phyloP scores from a whole-genome alignment of 2,888 invertebrate species.

The Shargacucullia verbasci region DNA sequence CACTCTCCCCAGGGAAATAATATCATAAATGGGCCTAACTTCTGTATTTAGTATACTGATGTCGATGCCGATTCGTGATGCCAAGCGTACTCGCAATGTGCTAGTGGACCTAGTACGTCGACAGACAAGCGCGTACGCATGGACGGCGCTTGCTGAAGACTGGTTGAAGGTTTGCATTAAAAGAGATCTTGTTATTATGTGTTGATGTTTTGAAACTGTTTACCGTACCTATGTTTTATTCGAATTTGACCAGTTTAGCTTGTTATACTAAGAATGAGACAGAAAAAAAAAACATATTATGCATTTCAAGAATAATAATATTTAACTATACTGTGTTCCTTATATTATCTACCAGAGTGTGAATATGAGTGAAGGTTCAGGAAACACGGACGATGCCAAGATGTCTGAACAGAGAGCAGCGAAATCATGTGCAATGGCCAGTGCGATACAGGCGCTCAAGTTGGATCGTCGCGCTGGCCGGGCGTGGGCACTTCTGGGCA shows the following conservation, averaged over 20 bases:
- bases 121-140: constrained; percentile 79
- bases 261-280: too few species aligned
- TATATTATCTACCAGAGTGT: not conserved
- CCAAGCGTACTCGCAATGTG: constrained; percentile 60
- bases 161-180: constrained; percentile 66
- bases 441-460: constrained; percentile 76
- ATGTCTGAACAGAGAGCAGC: not conserved
- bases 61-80: constrained; percentile 67
- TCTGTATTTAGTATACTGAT: constrained; percentile 66
- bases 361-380: not conserved
- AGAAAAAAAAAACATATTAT: too few species aligned
- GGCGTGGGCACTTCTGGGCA: constrained; percentile 77
- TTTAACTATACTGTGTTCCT: too few species aligned
- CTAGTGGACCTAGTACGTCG: constrained; percentile 75
- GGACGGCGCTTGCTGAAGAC: constrained; percentile 79
- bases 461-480: constrained; percentile 74
- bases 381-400: not conserved
- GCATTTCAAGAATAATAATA: too few species aligned
- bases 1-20: too few species aligned
- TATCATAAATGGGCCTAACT: not conserved
- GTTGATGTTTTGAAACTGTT: too few species aligned
- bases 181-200: not conserved
- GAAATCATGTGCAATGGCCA: constrained; percentile 66
- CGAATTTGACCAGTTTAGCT: too few species aligned
- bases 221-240: too few species aligned